phyloP scores from a whole-genome alignment of 2,797 vertebrate species.

The Leptatherina wallacei region DNA sequence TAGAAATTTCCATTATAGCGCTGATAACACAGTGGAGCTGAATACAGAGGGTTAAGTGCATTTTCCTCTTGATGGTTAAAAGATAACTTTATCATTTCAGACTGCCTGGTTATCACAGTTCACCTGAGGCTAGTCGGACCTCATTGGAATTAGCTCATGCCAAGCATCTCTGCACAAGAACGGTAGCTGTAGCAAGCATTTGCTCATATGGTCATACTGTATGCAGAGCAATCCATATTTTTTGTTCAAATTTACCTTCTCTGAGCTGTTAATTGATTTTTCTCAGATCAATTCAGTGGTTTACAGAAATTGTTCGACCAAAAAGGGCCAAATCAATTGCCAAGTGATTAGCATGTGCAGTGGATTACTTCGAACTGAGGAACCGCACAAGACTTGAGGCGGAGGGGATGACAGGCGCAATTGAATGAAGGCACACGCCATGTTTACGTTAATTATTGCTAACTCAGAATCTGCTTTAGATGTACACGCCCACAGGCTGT shows the following conservation, averaged over 20 bases:
- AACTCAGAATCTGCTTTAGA: constrained; percentile 68
- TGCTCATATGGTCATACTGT: constrained; percentile 46
- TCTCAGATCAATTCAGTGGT: constrained; percentile 73
- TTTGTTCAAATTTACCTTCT: constrained; percentile 73
- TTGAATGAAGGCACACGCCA: constrained; percentile 51
- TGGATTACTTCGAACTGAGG: constrained; percentile 64
- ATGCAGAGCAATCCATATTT: constrained; percentile 66
- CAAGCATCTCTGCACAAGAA: constrained; percentile 31
- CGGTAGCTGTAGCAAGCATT: constrained; percentile 31
- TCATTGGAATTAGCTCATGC: constrained; percentile 58
- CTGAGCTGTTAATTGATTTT: constrained; percentile 78
- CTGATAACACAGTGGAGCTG: constrained; percentile 69
- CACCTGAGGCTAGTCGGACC: constrained; percentile 68
- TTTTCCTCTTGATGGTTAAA: constrained; percentile 71
- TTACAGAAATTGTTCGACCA: constrained; percentile 77
- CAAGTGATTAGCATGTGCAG: constrained; percentile 77
- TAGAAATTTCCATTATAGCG: constrained; percentile 74
- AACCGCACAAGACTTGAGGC: constrained; percentile 27
- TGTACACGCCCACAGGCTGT: constrained; percentile 64
- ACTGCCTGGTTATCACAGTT: constrained; percentile 72
- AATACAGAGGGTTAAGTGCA: constrained; percentile 76
- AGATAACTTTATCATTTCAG: constrained; percentile 74
- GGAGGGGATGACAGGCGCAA: constrained; percentile 27
- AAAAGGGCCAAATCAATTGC: constrained; percentile 74
- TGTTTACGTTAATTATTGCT: constrained; percentile 76